phyloP scores from a whole-genome alignment of 2,797 vertebrate species.

The Alcedo atthis region DNA sequence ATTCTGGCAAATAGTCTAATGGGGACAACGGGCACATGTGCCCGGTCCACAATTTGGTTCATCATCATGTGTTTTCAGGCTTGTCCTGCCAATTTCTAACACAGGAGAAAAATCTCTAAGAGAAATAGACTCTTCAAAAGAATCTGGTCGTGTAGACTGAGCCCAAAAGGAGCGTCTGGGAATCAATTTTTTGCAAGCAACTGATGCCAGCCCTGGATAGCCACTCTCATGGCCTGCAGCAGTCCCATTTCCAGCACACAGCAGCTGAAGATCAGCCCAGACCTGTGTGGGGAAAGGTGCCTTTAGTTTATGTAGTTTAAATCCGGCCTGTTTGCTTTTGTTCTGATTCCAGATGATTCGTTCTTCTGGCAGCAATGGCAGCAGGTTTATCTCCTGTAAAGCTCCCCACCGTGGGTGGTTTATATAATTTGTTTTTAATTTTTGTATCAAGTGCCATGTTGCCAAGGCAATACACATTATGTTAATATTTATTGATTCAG shows the following conservation, averaged over 20 bases:
- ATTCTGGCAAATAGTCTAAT: neutral
- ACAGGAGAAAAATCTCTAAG: neutral
- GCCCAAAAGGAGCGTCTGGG: neutral
- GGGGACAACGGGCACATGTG: neutral
- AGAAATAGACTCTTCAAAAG: neutral
- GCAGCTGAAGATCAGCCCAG: neutral
- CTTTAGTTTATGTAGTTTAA: slow-evolving; percentile 20
- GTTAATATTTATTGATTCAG: slow-evolving; percentile 67
- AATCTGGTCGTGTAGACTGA: neutral
- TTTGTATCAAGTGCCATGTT: slow-evolving; percentile 59
- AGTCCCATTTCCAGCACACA: neutral
- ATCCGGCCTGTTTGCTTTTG: neutral
- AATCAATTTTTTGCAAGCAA: neutral
- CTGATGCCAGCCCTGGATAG: neutral
- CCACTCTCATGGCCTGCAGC: neutral
- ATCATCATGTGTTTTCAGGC: neutral
- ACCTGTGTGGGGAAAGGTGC: neutral
- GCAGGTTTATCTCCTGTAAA: slow-evolving; percentile 45
- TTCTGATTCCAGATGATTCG: slow-evolving; percentile 47
- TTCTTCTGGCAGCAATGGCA: neutral
- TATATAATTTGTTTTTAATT: slow-evolving; percentile 68
- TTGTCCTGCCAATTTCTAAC: neutral
- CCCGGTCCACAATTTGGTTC: neutral
- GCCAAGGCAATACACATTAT: slow-evolving; percentile 67
- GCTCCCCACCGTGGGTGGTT: slow-evolving; percentile 35